phyloP scores from a whole-genome alignment of 2,113 vertebrate species.

The Mormyrus iriodes region DNA sequence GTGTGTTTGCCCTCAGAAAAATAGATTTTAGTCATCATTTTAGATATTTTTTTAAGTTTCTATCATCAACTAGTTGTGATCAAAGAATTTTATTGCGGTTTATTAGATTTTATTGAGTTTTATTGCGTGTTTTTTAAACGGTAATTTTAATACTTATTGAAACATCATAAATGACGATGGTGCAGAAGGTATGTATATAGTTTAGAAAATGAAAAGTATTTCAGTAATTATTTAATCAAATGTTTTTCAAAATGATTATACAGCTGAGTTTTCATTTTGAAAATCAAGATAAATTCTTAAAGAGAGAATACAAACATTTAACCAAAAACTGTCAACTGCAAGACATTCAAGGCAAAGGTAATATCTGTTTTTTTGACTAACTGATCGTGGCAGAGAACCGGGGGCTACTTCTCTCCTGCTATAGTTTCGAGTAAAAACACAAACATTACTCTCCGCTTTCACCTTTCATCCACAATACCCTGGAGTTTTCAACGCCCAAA shows the following conservation, averaged over 20 bases:
- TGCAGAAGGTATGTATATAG: background rate
- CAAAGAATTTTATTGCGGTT: background rate
- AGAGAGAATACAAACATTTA: background rate
- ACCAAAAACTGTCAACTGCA: background rate
- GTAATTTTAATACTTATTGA: background rate
- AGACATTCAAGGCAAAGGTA: background rate
- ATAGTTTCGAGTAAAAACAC: no score
- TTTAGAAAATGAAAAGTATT: background rate
- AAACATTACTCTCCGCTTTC: no score
- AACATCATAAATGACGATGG: background rate
- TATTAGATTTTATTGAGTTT: background rate
- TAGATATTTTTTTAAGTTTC: background rate
- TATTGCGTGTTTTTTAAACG: background rate
- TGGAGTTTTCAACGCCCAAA: no score
- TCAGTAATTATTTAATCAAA: background rate
- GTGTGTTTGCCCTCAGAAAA: background rate
- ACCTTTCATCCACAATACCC: no score
- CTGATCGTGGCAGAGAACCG: no score
- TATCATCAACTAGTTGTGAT: background rate
- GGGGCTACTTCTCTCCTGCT: no score
- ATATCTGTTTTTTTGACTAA: no score
- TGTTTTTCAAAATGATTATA: background rate
- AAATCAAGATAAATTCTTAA: background rate
- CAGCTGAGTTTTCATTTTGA: background rate
- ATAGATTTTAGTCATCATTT: background rate